Conservation (phyloP, 2,113 vertebrate genomes). For the Aspidoscelis tigris region DNA sequence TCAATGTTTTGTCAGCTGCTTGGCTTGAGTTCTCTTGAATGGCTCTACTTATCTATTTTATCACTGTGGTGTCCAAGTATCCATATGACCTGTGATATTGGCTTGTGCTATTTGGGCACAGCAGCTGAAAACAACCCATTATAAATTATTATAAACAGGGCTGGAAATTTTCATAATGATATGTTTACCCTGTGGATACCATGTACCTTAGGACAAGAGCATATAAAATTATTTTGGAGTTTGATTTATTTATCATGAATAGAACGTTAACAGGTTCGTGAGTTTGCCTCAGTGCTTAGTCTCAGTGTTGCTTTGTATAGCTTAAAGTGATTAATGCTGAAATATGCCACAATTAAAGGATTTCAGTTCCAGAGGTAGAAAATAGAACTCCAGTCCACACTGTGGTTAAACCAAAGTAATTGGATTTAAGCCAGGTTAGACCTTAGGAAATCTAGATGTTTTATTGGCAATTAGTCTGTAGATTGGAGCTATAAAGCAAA, state of each 20-base stretch:
- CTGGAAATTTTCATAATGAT: neutral
- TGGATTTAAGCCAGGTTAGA: neutral
- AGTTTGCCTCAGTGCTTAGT: neutral
- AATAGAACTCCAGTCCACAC: neutral
- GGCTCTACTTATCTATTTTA: neutral
- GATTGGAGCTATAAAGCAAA: neutral
- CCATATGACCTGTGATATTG: neutral
- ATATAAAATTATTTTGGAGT: neutral
- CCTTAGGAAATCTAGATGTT: neutral
- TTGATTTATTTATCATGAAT: neutral
- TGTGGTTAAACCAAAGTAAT: neutral
- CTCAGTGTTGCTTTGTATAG: accelerated
- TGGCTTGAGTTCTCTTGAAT: neutral
- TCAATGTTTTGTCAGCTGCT: neutral
- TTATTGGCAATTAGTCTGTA: neutral
- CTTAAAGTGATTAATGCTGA: neutral
- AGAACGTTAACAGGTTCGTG: neutral
- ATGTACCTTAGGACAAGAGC: neutral
- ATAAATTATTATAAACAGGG: neutral
- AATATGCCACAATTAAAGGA: neutral
- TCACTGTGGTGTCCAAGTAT: neutral
- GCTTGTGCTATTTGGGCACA: neutral
- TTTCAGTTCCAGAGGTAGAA: neutral
- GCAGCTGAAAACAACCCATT: neutral
- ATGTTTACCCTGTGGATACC: neutral